These are phyloP conservation scores for Bimastos eiseni DNA, from an alignment of 2,888 invertebrate species.

Conservation along the genomic window DNA sequence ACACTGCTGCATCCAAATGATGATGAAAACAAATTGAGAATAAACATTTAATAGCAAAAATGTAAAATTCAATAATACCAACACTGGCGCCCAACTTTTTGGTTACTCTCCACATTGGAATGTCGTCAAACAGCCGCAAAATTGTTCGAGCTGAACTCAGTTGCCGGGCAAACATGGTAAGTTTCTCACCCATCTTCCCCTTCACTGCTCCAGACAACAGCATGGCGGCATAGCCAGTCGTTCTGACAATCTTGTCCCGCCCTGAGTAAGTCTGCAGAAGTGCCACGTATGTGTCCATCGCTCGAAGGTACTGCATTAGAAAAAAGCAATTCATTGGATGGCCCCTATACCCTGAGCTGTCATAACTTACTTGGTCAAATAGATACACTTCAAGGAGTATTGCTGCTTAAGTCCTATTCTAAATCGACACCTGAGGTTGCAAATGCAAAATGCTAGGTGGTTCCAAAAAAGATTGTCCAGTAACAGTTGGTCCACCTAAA, in stretches of 20 bases:
- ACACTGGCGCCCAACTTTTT: slow-evolving; percentile 30
- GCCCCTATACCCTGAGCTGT: no score
- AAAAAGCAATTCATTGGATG: no score
- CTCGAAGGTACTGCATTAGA: neutral
- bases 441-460: no score
- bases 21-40: neutral
- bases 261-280: slow-evolving; percentile 40
- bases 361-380: no score
- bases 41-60: neutral
- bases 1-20: neutral
- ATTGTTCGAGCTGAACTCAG: slow-evolving; percentile 68
- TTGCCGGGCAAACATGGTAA: slow-evolving; percentile 42
- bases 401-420: no score
- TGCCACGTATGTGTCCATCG: slow-evolving; percentile 41
- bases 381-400: no score
- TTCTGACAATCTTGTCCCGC: slow-evolving; percentile 43
- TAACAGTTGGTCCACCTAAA: no score
- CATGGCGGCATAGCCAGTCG: slow-evolving; percentile 38
- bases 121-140: slow-evolving; percentile 80
- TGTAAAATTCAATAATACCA: slow-evolving; percentile 15
- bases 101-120: slow-evolving; percentile 70
- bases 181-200: slow-evolving; percentile 29
- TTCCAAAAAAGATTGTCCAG: no score
- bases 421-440: no score
- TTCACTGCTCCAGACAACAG: slow-evolving; percentile 38